Conservation (phyloP, 2,113 vertebrate species). For the Alethe castanea region DNA sequence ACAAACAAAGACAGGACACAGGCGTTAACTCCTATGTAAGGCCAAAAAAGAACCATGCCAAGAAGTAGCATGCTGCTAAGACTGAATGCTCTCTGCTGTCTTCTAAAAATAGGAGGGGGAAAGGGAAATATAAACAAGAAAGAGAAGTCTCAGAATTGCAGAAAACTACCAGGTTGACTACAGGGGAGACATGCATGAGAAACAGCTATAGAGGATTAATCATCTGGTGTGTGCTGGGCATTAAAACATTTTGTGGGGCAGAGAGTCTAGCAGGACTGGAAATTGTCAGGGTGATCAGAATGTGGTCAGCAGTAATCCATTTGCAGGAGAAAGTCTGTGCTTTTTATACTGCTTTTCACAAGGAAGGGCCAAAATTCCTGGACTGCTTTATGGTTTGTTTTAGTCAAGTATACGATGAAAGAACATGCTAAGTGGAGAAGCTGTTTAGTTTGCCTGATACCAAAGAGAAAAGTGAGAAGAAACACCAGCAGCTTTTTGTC, state of each 20-base stretch:
- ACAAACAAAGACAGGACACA: neutral
- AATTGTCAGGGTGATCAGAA: neutral
- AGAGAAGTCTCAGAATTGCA: neutral
- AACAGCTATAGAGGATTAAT: neutral
- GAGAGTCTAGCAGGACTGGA: neutral
- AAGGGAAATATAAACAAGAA: neutral
- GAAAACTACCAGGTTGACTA: neutral
- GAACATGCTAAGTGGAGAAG: neutral
- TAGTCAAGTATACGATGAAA: neutral
- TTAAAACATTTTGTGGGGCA: neutral
- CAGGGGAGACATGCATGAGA: neutral
- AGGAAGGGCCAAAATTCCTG: neutral
- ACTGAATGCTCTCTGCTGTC: neutral
- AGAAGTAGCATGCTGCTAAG: neutral
- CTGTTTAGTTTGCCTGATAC: neutral
- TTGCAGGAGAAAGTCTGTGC: neutral
- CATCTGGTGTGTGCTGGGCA: neutral
- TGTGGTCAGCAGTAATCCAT: neutral
- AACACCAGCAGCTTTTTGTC: neutral
- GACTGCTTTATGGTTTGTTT: conserved; percentile 19
- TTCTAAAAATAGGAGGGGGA: neutral
- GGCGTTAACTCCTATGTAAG: neutral
- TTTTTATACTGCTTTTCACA: neutral
- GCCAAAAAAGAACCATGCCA: neutral
- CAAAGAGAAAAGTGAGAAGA: neutral